A percentile compares a stretch with the other conserved stretches of the same genome.
phyloP scores from a whole-genome alignment of 2,113 vertebrate genomes.

The Ivindomyrus marchei region DNA sequence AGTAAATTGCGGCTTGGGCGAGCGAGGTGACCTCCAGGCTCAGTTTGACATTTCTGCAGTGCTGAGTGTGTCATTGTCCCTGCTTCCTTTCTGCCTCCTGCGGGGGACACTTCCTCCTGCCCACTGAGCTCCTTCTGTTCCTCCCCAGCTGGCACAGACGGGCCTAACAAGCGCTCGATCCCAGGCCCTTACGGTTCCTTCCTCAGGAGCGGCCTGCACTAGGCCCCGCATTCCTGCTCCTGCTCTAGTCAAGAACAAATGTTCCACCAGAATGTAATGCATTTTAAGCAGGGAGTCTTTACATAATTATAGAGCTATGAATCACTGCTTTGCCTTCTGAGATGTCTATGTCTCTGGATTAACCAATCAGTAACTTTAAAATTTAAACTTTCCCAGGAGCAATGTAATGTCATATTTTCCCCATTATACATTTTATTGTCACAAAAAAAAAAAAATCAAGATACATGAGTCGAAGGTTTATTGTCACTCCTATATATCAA shows the following conservation, averaged over 20 bases:
- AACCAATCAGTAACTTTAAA: not conserved
- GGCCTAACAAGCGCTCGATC: slow-evolving; percentile 15
- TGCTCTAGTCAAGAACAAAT: not conserved
- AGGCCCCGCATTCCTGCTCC: not conserved
- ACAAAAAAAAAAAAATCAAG: not conserved
- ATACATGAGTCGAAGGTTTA: not conserved
- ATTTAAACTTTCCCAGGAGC: not conserved
- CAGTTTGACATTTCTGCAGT: slow-evolving; percentile 6
- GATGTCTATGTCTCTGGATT: not conserved
- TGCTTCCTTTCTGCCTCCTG: slow-evolving; percentile 12
- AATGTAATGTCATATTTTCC: not conserved
- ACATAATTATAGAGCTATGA: not conserved
- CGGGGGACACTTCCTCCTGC: slow-evolving; percentile 20
- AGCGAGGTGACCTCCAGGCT: slow-evolving; percentile 15
- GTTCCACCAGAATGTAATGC: not conserved
- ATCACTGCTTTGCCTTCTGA: slow-evolving; percentile 2
- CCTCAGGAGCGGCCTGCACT: not conserved
- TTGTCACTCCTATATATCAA: not conserved
- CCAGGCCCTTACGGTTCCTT: not conserved
- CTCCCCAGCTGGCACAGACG: slow-evolving; percentile 16
- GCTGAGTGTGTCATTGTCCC: slow-evolving; percentile 15
- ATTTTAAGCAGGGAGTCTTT: slow-evolving; percentile 8
- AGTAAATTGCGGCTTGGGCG: not conserved
- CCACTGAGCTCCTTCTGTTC: slow-evolving; percentile 24
- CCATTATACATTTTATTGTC: not conserved